A percentile compares a stretch with the other conserved stretches of the same genome.
Conservation (phyloP, 1,140 invertebrate genomes). For the Batillaria attramentaria region DNA sequence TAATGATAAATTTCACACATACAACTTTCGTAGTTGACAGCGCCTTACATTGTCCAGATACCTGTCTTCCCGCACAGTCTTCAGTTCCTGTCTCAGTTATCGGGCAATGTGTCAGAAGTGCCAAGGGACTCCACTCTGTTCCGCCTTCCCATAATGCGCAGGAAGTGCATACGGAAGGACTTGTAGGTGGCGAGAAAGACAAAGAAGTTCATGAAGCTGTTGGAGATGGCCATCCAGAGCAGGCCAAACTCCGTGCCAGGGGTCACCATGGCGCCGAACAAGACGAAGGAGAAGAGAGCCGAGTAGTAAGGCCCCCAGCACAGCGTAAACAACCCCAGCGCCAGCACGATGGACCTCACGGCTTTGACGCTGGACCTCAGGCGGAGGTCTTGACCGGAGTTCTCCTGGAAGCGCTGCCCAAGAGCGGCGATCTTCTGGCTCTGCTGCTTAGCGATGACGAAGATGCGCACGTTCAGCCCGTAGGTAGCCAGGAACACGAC, state of each 20-base stretch:
- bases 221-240: constrained; percentile 20
- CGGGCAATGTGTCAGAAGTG: too few relatives aligned
- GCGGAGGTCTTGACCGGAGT: not conserved
- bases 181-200: constrained; percentile 21
- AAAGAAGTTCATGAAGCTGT: constrained; percentile 29
- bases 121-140: too few relatives aligned
- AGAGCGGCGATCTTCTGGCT: not conserved
- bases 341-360: constrained; percentile 5
- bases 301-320: constrained; percentile 22
- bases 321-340: constrained; percentile 17
- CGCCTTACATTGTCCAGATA: too few relatives aligned
- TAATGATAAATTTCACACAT: too few relatives aligned
- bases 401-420: not conserved
- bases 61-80: too few relatives aligned
- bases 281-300: constrained; percentile 13
- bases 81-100: too few relatives aligned
- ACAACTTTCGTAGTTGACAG: too few relatives aligned
- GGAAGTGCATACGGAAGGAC: constrained; percentile 13
- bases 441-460: constrained; percentile 2
- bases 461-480: constrained; percentile 7
- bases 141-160: not conserved
- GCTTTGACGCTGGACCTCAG: not conserved
- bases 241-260: constrained; percentile 12
- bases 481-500: constrained; percentile 19
- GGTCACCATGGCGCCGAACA: not conserved